Base-by-base conservation (phyloP, 2,113 vertebrate species). In the Saimiri boliviensis region DNA sequence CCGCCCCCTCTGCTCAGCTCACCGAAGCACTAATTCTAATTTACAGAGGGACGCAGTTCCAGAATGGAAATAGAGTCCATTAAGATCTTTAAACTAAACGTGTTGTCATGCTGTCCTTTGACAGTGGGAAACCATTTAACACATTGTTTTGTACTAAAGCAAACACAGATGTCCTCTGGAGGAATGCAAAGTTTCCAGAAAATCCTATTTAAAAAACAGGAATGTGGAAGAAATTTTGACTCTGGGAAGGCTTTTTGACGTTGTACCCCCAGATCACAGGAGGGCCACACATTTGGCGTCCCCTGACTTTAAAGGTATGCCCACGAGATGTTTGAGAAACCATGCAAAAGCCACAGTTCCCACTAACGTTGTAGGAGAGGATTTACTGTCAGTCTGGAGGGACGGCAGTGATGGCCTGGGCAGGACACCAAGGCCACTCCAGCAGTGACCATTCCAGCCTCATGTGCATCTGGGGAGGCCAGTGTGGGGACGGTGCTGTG, bases 401-500 rank as follows among this genome's bases (percentile, higher is more conserved):
- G n/a, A 14, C 3, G 3, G 60, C 9, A 4, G 30, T 6, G 27
- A 17, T 58, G 42, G 3, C 27, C 13, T 19, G 60, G 23, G 23
- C 63, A 8, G 37, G 60, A 16, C 9, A 3, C 35, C 1, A 0
- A 11, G 77, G 35, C 49, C 77, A n/a, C 35, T 7, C 9, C 42
- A 27, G 76, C 76, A 35, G 35, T 54, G 49, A 54, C 49, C 35
- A 4, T 21, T 7, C 9, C 13, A 35, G 63, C 56, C 12, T 83
- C 35, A 5, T 13, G 12, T 13, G 12, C 45, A 20, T 23, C 3
- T 3, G 17, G 27, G 40, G 20, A 63, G 7, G n/a, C 32, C 19
- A 21, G 30, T 35, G 0, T 11, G 40, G 32, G 20, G 42, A 13
- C 23, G 3, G 37, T 11, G 0, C 71, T 19, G 1, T 9, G 68